phyloP scores from a whole-genome alignment of 1,140 invertebrate genomes.

The Phocides pigmalion region DNA sequence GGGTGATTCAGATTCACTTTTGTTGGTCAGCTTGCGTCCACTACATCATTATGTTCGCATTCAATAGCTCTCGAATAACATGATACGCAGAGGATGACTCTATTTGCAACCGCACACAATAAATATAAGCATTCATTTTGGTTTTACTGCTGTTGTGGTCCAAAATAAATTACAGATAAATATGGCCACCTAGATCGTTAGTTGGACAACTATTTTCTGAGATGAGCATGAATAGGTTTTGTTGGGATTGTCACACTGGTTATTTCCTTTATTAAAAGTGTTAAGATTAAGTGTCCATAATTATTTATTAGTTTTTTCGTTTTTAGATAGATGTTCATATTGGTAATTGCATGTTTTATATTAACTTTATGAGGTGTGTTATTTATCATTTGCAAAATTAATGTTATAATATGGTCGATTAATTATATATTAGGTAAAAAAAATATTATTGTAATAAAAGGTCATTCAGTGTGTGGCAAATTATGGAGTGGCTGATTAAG shows the following conservation, averaged over 20 bases:
- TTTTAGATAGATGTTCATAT: background rate
- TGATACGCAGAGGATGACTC: conserved; percentile 37
- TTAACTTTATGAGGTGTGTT: no score
- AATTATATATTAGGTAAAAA: no score
- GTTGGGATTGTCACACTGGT: background rate
- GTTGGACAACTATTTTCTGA: background rate
- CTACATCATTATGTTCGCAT: conserved; percentile 55
- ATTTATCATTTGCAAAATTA: no score
- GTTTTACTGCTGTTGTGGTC: conserved; percentile 17
- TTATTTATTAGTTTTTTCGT: background rate
- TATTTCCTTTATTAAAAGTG: background rate
- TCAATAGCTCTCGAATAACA: conserved; percentile 46
- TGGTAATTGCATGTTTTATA: no score
- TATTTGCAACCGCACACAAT: conserved; percentile 23
- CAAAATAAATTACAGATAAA: conserved; percentile 22
- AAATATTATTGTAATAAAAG: no score
- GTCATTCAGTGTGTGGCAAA: background rate
- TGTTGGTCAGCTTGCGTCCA: conserved; percentile 69
- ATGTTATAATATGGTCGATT: no score
- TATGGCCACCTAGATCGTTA: conserved; percentile 25
- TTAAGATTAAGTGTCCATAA: background rate
- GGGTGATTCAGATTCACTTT: conserved; percentile 73
- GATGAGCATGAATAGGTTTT: background rate
- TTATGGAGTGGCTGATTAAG: conserved; percentile 23
- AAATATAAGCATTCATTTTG: conserved; percentile 5